phyloP scores from a whole-genome alignment of 2,888 invertebrate genomes.

The Trachelus tabidus region DNA sequence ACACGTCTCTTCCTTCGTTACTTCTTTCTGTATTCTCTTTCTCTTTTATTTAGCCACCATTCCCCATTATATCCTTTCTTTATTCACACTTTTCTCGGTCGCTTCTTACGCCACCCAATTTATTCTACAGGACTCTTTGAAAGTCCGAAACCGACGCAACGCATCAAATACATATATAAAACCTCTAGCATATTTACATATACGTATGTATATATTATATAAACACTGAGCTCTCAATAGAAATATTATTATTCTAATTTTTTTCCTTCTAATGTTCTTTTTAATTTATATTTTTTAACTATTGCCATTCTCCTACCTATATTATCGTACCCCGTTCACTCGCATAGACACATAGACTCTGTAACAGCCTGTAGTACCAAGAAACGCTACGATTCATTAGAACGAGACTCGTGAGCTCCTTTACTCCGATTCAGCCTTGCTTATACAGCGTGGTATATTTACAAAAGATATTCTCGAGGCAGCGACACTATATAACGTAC shows the following conservation, averaged over 20 bases:
- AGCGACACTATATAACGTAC: not conserved
- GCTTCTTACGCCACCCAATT: not conserved
- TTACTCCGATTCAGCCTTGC: not conserved
- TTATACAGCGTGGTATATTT: not conserved
- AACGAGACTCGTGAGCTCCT: not conserved
- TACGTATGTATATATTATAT: not conserved
- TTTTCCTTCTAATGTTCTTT: not conserved
- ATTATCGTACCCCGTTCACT: not conserved
- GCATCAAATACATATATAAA: not conserved
- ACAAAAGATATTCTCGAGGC: not conserved
- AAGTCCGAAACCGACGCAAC: no score
- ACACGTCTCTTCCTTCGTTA: slow-evolving; percentile 16
- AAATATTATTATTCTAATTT: not conserved
- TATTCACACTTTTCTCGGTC: not conserved
- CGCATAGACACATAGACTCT: not conserved
- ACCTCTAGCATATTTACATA: not conserved
- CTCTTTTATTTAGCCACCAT: slow-evolving; percentile 8
- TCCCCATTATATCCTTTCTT: not conserved
- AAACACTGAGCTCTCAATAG: not conserved
- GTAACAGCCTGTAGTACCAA: not conserved
- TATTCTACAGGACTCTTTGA: not conserved
- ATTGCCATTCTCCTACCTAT: not conserved
- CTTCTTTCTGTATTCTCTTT: slow-evolving; percentile 4
- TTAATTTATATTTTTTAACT: no score
- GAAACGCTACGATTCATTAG: not conserved